These are phyloP conservation scores for Cyclophora albipunctata DNA, from an alignment of 2,888 invertebrate species.

Conservation along the genomic window DNA sequence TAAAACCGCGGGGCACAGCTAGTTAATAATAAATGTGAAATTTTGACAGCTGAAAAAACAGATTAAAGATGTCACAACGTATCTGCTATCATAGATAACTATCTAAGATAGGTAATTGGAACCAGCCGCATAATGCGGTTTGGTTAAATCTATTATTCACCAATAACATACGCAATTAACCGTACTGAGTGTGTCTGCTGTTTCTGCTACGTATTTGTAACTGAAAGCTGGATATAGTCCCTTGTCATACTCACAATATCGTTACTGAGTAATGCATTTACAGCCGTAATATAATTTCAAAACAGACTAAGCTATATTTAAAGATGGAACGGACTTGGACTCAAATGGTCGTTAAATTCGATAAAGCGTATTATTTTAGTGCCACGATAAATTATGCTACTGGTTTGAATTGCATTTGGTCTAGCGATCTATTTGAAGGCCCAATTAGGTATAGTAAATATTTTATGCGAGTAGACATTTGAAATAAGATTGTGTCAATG, in stretches of 20 bases:
- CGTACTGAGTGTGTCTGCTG: no score
- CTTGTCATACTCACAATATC: slow-evolving; percentile 8
- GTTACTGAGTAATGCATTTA: slow-evolving; percentile 22
- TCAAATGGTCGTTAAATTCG: slow-evolving; percentile 31
- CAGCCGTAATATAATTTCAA: slow-evolving; percentile 22
- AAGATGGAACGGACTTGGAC: slow-evolving; percentile 21
- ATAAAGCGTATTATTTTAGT: slow-evolving; percentile 33
- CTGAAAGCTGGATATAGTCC: no score
- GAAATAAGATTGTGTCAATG: not conserved
- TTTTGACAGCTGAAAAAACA: no score
- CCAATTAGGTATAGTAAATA: not conserved
- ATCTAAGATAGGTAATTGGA: no score
- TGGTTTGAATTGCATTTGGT: slow-evolving; percentile 25
- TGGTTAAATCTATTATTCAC: no score
- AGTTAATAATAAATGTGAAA: no score
- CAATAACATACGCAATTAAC: no score
- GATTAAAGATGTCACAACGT: no score
- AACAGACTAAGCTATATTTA: slow-evolving; percentile 26
- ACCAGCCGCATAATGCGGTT: no score
- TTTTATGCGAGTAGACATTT: not conserved
- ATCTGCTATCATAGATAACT: no score
- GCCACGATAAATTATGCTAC: slow-evolving; percentile 26
- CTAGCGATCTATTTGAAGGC: slow-evolving; percentile 15
- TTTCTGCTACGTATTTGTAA: no score
- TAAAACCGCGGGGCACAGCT: no score